Conservation (phyloP, 2,888 invertebrate genomes). For the Escarpia spicata region DNA sequence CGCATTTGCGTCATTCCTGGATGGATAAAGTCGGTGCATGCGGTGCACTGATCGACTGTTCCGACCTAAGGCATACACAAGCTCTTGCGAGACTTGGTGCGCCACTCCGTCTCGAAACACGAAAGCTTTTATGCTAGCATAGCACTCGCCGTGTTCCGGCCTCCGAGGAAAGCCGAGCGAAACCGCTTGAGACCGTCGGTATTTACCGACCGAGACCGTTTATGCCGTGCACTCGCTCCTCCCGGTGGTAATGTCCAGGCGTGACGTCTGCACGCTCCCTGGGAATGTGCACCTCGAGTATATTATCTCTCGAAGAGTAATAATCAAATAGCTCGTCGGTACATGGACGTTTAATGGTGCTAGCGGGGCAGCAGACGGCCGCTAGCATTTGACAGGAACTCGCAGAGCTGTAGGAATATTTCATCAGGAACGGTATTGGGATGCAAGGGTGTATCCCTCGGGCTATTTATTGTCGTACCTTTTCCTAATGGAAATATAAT, state of each 20-base stretch:
- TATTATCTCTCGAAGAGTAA: not conserved
- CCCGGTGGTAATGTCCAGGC: not conserved
- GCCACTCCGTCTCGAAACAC: not conserved
- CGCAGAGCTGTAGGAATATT: too few relatives aligned
- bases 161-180: slow-evolving; percentile 16
- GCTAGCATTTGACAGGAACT: not conserved
- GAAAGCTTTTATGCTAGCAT: slow-evolving; percentile 6
- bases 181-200: not conserved
- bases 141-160: not conserved
- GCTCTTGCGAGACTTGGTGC: not conserved
- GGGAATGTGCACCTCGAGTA: not conserved
- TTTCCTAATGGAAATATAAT: slow-evolving; percentile 7
- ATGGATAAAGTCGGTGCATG: slow-evolving; percentile 13
- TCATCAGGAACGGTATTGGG: too few relatives aligned
- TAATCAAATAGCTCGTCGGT: slow-evolving; percentile 16
- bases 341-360: not conserved
- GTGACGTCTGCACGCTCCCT: not conserved
- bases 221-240: slow-evolving; percentile 13
- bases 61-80: not conserved
- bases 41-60: not conserved
- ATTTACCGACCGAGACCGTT: not conserved
- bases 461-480: not conserved
- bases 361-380: not conserved
- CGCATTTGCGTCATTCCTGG: slow-evolving; percentile 10
- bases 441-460: not conserved